These are phyloP conservation scores for Syritta pipiens DNA, from an alignment of 2,888 invertebrate genomes.

Conservation along the genomic window DNA sequence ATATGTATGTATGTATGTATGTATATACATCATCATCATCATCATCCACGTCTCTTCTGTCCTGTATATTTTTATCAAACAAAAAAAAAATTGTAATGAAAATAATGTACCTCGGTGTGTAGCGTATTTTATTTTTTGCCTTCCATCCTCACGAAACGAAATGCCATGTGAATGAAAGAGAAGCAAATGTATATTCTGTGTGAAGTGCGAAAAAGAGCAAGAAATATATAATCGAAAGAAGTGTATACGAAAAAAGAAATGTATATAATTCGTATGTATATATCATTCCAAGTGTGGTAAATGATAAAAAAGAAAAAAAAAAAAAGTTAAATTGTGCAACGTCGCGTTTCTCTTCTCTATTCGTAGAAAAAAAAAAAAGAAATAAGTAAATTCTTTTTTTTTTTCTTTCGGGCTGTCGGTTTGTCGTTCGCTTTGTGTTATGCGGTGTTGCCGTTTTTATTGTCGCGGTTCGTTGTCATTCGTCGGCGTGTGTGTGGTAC, in stretches of 20 bases:
- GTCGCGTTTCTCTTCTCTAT: conserved; percentile 60
- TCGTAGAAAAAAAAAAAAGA: conserved; percentile 38
- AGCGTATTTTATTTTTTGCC: conserved; percentile 41
- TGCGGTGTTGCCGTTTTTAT: conserved; percentile 59
- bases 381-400: neutral
- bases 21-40: neutral
- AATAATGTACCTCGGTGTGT: conserved; percentile 32
- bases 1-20: conserved; percentile 7
- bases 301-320: conserved; percentile 29
- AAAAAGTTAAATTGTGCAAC: conserved; percentile 64
- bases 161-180: conserved; percentile 61
- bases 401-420: conserved; percentile 7
- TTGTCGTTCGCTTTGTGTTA: conserved; percentile 46
- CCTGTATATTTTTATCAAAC: too few species aligned
- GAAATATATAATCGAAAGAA: conserved; percentile 36
- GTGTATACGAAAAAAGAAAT: conserved; percentile 15
- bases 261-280: conserved; percentile 25
- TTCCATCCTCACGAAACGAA: conserved; percentile 56
- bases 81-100: too few species aligned
- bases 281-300: conserved; percentile 49
- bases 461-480: conserved; percentile 41
- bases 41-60: too few species aligned
- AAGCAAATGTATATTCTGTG: conserved; percentile 31
- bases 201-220: conserved; percentile 48
- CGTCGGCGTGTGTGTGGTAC: conserved; percentile 42